A percentile compares a stretch with the other conserved stretches of the same genome.
phyloP scores from a whole-genome alignment of 2,797 vertebrate genomes.

The Balearica regulorum region DNA sequence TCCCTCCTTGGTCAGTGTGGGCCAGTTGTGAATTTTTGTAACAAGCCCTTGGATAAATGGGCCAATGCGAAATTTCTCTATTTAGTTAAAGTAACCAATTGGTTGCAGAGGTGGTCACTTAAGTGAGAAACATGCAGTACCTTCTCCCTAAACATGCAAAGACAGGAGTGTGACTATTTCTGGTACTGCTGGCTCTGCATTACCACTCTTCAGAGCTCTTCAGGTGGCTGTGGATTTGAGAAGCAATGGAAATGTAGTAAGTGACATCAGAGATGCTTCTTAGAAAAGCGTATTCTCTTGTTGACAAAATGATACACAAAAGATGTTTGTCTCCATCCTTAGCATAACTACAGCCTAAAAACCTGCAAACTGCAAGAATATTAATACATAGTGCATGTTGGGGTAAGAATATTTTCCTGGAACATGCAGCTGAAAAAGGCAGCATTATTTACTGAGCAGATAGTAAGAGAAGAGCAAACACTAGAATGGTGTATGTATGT shows the following conservation, averaged over 20 bases:
- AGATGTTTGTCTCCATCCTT: background rate
- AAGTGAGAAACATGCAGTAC: background rate
- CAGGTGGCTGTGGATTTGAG: background rate
- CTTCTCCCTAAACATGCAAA: background rate
- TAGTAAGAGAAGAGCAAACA: background rate
- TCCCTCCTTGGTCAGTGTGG: fast-evolving
- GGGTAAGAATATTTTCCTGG: background rate
- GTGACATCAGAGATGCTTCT: background rate
- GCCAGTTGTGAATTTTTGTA: background rate
- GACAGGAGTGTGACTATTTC: background rate
- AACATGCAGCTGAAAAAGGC: background rate
- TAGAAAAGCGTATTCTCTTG: background rate
- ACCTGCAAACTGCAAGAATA: background rate
- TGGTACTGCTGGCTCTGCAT: background rate
- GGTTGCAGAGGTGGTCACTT: background rate
- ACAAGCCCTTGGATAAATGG: background rate
- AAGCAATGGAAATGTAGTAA: background rate
- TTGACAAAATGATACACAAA: fast-evolving
- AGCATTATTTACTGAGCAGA: background rate
- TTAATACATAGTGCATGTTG: background rate
- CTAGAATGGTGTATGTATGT: background rate
- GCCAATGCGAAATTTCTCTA: background rate
- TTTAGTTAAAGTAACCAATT: background rate
- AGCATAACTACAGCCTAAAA: background rate
- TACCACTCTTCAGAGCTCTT: background rate